phyloP scores from a whole-genome alignment of 2,888 invertebrate species.

The Macroteleia sp. region DNA sequence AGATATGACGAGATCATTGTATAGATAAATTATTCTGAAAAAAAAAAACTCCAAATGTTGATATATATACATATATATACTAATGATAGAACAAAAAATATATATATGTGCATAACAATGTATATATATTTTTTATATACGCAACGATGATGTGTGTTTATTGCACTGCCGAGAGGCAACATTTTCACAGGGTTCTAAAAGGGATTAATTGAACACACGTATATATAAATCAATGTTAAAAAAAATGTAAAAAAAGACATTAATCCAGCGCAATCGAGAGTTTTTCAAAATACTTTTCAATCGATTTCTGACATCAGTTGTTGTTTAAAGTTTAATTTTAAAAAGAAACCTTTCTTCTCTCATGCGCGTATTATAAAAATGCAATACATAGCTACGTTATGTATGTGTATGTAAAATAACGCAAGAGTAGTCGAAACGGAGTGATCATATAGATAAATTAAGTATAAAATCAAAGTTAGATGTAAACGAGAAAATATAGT shows the following conservation, averaged over 20 bases:
- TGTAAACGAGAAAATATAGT: conserved; percentile 18
- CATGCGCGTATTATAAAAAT: conserved; percentile 47
- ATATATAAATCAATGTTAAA: conserved; percentile 23
- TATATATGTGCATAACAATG: conserved; percentile 69
- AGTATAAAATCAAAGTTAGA: conserved; percentile 27
- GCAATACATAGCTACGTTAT: conserved; percentile 43
- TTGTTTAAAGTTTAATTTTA: conserved; percentile 22
- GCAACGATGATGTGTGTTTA: conserved; percentile 27
- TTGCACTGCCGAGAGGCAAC: conserved; percentile 77
- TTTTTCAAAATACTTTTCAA: conserved; percentile 67
- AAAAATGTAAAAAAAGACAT: background rate
- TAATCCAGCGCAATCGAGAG: conserved; percentile 63
- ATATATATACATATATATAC: conserved; percentile 47
- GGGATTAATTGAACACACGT: conserved; percentile 68
- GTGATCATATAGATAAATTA: conserved; percentile 41
- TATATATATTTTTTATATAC: conserved; percentile 58
- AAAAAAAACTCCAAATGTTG: conserved; percentile 41
- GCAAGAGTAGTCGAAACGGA: conserved; percentile 50
- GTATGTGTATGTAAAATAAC: conserved; percentile 48
- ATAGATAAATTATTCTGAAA: conserved; percentile 63
- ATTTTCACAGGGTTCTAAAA: conserved; percentile 76
- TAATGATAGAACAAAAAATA: conserved; percentile 45
- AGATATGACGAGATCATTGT: conserved; percentile 62
- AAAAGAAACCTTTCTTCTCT: conserved; percentile 69
- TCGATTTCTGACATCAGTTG: conserved; percentile 66